Evolutionary conservation across 2,888 invertebrate species (phyloP).

Genomic region (Muschampia staudingeri): DNA sequence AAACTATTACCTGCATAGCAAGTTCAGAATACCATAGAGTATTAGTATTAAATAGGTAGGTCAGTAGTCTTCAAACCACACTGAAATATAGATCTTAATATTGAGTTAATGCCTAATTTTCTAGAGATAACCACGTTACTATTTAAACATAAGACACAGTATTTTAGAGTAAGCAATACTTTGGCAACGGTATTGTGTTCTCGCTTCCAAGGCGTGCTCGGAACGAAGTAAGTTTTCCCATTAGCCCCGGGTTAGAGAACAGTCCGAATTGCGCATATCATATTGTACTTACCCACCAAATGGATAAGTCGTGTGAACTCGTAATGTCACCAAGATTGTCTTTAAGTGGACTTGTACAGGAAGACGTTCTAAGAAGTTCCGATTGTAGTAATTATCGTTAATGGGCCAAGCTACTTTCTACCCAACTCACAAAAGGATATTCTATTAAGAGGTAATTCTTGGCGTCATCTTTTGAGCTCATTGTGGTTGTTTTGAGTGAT

Average conservation of each 20-base stretch:
- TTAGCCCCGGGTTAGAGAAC: constrained; percentile 41
- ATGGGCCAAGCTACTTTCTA: not conserved
- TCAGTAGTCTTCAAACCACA: no score
- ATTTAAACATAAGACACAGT: not conserved
- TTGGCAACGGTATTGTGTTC: constrained; percentile 24
- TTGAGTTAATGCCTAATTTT: not conserved
- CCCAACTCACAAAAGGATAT: not conserved
- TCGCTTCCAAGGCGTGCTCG: constrained; percentile 26
- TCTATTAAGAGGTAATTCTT: not conserved
- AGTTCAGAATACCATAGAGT: no score
- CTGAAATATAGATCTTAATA: not conserved
- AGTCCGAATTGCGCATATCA: constrained; percentile 26
- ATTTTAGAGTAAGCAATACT: constrained; percentile 2
- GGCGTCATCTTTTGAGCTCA: not conserved
- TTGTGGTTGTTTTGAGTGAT: not conserved
- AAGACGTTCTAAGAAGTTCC: constrained; percentile 6
- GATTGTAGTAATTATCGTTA: constrained; percentile 10
- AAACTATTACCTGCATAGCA: no score
- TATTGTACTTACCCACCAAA: constrained; percentile 29
- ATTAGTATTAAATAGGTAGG: no score
- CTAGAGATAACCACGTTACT: not conserved
- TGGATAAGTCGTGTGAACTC: constrained; percentile 36
- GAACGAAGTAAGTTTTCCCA: constrained; percentile 11
- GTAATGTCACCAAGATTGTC: constrained; percentile 28
- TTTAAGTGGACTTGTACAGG: constrained; percentile 32